Evolutionary conservation across 2,113 vertebrate species (phyloP), one percentile per base, ranked within the genome.

Genomic region (Percina caprodes): DNA sequence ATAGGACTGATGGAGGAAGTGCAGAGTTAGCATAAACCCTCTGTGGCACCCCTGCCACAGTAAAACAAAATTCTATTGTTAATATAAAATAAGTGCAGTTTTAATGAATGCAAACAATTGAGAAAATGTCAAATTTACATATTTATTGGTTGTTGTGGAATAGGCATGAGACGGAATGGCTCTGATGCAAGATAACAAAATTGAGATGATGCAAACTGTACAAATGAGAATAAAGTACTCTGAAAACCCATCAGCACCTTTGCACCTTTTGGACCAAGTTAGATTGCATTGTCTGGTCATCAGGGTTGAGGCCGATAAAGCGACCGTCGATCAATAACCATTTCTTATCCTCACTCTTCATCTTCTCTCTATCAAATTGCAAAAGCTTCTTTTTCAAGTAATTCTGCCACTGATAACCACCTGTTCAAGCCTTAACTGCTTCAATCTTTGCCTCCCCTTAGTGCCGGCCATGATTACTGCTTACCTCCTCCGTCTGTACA

Each of bases 331-430:
- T 96, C 95, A 93, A 95, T 95, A 94, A 85, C 92, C 83, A 93
- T 94, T 94, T 95, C 93, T 94, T 93, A 94, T 95, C 95, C 86
- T 80, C 80, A 88, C 68, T 88, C 92, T 92, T 95, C 92, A 95
- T 95, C 92, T 93, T 91, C 88, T 90, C 91, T 94, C 90, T 87
- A 93, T 95, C 92, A 94, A 91, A 93, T 93, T 90, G 89, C 89
- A 91, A 89, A 92, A 88, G 81, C 89, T 83, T 55, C 80, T 89
- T 90, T 93, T 90, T 92, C 86, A 79, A 77, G 83, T 67, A 89
- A 93, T 94, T 80, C 79, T 86, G 88, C 91, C 70, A 63, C 89
- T 89, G 91, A 93, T 93, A 94, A 93, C 87, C 89, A 86, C 89
- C 90, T 90, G 89, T 86, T 88, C 79, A 74, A 46, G 84, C 77